Conservation (phyloP, 2,113 vertebrate genomes). For the Oncorhynchus kisutch region DNA sequence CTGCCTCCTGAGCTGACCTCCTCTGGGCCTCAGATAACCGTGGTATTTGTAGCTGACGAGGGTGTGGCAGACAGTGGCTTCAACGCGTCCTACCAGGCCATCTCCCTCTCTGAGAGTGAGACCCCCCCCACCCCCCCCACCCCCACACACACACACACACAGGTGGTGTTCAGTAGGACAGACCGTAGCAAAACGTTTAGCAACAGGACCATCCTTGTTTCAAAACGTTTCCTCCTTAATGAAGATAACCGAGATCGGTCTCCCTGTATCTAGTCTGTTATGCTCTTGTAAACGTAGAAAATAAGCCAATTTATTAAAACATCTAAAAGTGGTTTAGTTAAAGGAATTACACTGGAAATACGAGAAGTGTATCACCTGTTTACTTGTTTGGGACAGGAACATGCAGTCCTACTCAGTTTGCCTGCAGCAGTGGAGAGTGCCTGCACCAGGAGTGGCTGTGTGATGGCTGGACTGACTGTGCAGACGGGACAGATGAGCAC, state of each 20-base stretch:
- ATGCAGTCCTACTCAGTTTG: constrained; percentile 76
- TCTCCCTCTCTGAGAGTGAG: constrained; percentile 82
- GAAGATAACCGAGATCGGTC: too few relatives aligned
- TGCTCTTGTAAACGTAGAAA: too few relatives aligned
- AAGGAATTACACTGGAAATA: too few relatives aligned
- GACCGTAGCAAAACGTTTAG: too few relatives aligned
- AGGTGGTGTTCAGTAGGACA: too few relatives aligned
- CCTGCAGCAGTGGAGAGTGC: constrained; percentile 80
- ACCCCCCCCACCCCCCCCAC: neutral
- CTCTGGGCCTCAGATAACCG: constrained; percentile 77
- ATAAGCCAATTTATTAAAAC: too few relatives aligned
- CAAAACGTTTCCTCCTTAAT: neutral
- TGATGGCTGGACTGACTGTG: constrained; percentile 85
- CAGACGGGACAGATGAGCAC: constrained; percentile 71
- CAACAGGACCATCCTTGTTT: too few relatives aligned
- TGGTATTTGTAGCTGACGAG: constrained; percentile 86
- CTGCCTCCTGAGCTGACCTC: constrained; percentile 80
- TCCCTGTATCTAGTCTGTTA: too few relatives aligned
- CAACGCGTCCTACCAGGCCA: constrained; percentile 83
- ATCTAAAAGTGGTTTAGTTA: too few relatives aligned
- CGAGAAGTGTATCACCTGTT: too few relatives aligned
- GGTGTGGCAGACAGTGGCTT: constrained; percentile 82
- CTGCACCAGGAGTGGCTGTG: constrained; percentile 75
- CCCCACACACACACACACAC: too few relatives aligned
- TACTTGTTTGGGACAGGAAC: constrained; percentile 68